Conservation (phyloP, 2,888 invertebrate species). For the Charanyca ferruginea region DNA sequence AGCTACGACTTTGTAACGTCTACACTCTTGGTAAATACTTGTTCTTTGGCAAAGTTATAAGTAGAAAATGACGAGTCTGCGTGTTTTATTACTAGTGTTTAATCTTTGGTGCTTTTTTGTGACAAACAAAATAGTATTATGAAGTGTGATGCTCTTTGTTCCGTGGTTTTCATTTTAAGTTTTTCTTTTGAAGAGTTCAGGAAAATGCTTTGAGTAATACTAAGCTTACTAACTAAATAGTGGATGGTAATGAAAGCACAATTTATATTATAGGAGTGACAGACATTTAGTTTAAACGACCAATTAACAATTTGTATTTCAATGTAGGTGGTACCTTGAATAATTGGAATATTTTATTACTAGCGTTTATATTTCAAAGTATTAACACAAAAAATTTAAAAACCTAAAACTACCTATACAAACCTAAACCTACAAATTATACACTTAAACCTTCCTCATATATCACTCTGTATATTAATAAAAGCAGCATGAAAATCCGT, state of each 20-base stretch:
- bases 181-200: not conserved
- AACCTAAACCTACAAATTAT: no score
- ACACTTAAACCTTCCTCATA: no score
- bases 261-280: not conserved
- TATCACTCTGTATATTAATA: no score
- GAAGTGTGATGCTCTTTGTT: no score
- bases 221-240: not conserved
- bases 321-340: no score
- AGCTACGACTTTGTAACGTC: constrained; percentile 74
- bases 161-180: not conserved
- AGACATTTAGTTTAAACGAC: no score
- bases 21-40: constrained; percentile 66
- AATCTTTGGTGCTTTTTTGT: constrained; percentile 28
- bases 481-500: no score
- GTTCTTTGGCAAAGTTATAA: constrained; percentile 53
- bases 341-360: no score
- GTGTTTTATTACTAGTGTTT: constrained; percentile 36
- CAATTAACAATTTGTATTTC: no score
- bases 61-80: constrained; percentile 49
- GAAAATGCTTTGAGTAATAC: not conserved
- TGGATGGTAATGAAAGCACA: constrained; percentile 15
- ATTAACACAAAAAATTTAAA: no score
- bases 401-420: no score
- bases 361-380: no score
- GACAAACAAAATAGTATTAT: not conserved